Evolutionary conservation across 2,113 vertebrate genomes (phyloP).

Genomic region (Otus sunia): DNA sequence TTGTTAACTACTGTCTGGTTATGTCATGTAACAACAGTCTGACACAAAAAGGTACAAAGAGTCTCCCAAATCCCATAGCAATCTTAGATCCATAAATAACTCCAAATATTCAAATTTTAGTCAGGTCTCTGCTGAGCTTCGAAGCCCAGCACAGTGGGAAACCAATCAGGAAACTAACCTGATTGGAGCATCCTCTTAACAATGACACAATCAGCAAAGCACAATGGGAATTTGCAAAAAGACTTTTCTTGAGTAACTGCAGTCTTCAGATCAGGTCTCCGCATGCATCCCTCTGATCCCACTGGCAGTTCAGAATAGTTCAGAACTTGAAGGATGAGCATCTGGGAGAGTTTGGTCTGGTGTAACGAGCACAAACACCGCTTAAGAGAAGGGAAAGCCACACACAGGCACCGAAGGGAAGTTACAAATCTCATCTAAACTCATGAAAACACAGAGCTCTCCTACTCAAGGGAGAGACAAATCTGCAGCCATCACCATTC

Average conservation of each 20-base stretch:
- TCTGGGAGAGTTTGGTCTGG: not conserved
- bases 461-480: not conserved
- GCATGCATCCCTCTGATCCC: not conserved
- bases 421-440: not conserved
- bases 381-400: not conserved
- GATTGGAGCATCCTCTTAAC: constrained; percentile 20
- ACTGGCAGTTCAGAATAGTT: not conserved
- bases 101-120: not conserved
- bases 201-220: constrained; percentile 37
- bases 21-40: accelerated
- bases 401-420: not conserved
- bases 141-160: not conserved
- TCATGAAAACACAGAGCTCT: not conserved
- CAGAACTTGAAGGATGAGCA: not conserved
- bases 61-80: not conserved
- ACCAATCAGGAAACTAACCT: constrained; percentile 8
- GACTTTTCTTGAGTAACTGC: not conserved
- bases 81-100: constrained; percentile 8
- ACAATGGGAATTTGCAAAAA: not conserved
- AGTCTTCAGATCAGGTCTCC: not conserved
- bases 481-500: not conserved
- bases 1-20: not conserved
- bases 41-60: not conserved
- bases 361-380: not conserved
- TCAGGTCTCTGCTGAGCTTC: not conserved